Evolutionary conservation across 1,140 invertebrate genomes (phyloP).

Genomic region (Lineus longissimus): DNA sequence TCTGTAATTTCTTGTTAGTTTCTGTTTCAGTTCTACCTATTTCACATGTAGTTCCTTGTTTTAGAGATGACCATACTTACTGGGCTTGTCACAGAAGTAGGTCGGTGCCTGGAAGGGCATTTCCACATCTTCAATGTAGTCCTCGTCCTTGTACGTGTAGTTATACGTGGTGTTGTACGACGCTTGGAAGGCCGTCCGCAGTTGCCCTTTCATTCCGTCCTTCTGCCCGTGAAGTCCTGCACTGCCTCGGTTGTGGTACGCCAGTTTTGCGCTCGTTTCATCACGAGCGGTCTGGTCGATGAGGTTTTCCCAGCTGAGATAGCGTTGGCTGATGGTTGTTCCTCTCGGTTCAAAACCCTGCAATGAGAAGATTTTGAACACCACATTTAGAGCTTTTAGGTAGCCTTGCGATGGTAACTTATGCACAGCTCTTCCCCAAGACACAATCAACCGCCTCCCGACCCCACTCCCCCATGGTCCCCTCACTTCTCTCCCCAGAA

Average conservation of each 20-base stretch:
- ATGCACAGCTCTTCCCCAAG: not conserved
- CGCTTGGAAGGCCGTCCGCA: slow-evolving; percentile 10
- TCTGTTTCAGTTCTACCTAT: no score
- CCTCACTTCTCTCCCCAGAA: not conserved
- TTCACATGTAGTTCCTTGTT: no score
- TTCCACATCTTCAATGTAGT: slow-evolving; percentile 7
- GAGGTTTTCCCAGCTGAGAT: slow-evolving; percentile 80
- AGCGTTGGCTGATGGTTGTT: slow-evolving; percentile 70
- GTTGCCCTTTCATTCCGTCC: slow-evolving; percentile 12
- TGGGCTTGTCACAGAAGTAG: slow-evolving; percentile 67
- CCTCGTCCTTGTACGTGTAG: slow-evolving; percentile 12
- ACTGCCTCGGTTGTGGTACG: slow-evolving; percentile 12
- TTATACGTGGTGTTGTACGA: slow-evolving; percentile 12
- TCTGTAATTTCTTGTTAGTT: no score
- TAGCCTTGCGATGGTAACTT: slow-evolving; percentile 5
- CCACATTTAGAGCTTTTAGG: not conserved
- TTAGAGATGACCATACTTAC: slow-evolving; percentile 45
- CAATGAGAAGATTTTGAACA: slow-evolving; percentile 21
- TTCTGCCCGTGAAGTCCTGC: not conserved
- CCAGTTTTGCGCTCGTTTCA: slow-evolving; percentile 67
- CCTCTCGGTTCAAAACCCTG: slow-evolving; percentile 87
- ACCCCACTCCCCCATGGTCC: no score
- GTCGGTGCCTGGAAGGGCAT: slow-evolving; percentile 5
- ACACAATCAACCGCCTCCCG: no score
- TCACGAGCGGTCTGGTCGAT: slow-evolving; percentile 68